A percentile compares a stretch with the other conserved stretches of the same genome.
Evolutionary conservation across 2,888 invertebrate genomes (phyloP).

Genomic region (Pilophorus perplexus): DNA sequence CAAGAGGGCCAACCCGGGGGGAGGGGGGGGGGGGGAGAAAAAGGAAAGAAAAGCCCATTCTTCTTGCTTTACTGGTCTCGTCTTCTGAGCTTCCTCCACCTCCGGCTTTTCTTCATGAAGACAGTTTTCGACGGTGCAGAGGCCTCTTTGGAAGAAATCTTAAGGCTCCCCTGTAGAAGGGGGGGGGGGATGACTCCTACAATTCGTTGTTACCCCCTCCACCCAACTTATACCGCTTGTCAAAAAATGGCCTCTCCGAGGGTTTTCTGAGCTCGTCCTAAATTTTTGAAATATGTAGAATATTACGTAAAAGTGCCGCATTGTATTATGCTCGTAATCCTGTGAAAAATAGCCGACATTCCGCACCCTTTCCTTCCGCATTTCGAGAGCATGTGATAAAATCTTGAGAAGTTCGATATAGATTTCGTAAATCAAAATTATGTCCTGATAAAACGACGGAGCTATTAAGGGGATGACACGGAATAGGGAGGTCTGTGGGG

Average conservation of each 20-base stretch:
- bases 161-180: neutral
- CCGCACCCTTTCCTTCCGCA: no score
- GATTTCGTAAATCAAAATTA: no score
- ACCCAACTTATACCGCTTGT: neutral
- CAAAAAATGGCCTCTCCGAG: conserved; percentile 13
- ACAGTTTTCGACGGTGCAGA: conserved; percentile 1
- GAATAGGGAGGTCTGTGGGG: no score
- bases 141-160: neutral
- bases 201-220: conserved; percentile 16
- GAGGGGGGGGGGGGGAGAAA: neutral
- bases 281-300: conserved; percentile 29
- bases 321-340: neutral
- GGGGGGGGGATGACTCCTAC: neutral
- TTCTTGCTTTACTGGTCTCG: conserved; percentile 27
- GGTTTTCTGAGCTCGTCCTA: neutral
- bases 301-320: conserved; percentile 8
- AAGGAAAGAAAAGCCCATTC: conserved; percentile 29
- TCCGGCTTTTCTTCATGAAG: conserved; percentile 2
- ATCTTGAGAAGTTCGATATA: no score
- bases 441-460: no score
- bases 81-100: conserved; percentile 19
- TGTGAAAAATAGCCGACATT: no score
- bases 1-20: no score
- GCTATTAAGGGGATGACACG: no score
- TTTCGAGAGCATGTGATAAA: no score